Conservation (phyloP, 2,113 vertebrate species). For the Condylura cristata region DNA sequence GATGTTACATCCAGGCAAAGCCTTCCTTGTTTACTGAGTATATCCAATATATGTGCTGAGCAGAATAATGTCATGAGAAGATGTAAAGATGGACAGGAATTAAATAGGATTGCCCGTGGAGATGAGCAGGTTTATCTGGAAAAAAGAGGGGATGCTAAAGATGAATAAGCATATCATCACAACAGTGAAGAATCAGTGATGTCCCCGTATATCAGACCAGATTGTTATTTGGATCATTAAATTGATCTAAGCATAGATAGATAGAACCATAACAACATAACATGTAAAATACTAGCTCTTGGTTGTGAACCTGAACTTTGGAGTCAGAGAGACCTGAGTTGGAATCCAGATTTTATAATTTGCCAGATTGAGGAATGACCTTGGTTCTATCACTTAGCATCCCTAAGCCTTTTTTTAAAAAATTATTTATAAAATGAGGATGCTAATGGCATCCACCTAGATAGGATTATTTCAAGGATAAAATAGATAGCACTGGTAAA, state of each 20-base stretch:
- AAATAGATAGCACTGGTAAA: constrained; percentile 20
- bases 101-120: neutral
- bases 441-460: neutral
- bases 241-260: neutral
- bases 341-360: constrained; percentile 26
- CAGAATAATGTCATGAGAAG: neutral
- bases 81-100: neutral
- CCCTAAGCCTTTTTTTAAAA: constrained; percentile 1
- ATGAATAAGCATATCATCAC: neutral
- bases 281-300: constrained; percentile 30
- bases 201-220: neutral
- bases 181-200: neutral
- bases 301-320: constrained; percentile 4
- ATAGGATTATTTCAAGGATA: neutral
- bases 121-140: neutral
- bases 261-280: neutral
- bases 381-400: constrained; percentile 29
- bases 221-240: constrained; percentile 29
- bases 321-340: constrained; percentile 20
- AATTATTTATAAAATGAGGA: constrained; percentile 48
- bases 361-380: neutral
- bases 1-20: neutral
- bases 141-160: constrained; percentile 21
- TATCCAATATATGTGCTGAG: neutral
- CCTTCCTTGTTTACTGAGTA: constrained; percentile 34